These are phyloP conservation scores for rat (Rattus norvegicus) DNA, from an alignment of 2,113 vertebrate species.

Conservation along the genomic window GRCr8 NC_086021.1:155380001-155380500, in stretches of 20 bases:
- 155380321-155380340: neutral
- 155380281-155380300: neutral
- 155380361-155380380: neutral
- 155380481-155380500: neutral
- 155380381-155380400: neutral
- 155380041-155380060: neutral
- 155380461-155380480: neutral
- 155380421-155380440: neutral
- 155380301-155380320: neutral
- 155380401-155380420: neutral
- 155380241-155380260: neutral
- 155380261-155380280: fast-evolving
- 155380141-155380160: neutral
- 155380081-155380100: neutral
- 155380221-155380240: neutral
- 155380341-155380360: neutral
- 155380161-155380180: neutral
- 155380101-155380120: constrained; percentile 42
- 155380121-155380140: constrained; percentile 33
- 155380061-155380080: neutral
- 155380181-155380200: neutral
- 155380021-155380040: neutral
- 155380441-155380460: neutral
- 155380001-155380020: neutral
- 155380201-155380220: neutral